A percentile compares a stretch with the other conserved stretches of the same genome.
Evolutionary conservation across 2,797 vertebrate species (phyloP).

Genomic region (Crypturellus tataupa): DNA sequence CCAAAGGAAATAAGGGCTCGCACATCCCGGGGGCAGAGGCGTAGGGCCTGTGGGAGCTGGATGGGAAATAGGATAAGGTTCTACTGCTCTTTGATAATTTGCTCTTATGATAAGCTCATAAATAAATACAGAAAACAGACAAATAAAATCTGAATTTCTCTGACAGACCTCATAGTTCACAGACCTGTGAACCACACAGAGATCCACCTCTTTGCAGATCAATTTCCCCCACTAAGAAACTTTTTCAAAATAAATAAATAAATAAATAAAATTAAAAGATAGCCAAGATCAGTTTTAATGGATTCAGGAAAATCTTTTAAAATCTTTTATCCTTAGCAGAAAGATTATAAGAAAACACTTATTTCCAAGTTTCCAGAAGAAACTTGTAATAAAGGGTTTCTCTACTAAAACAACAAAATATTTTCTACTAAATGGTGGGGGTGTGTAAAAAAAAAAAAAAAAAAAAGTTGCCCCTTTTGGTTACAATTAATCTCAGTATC

Average conservation of each 20-base stretch:
- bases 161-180: background rate
- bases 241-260: background rate
- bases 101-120: background rate
- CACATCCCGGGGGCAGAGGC: background rate
- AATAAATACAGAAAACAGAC: background rate
- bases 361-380: background rate
- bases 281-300: background rate
- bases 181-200: background rate
- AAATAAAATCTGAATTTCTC: background rate
- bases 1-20: background rate
- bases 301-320: background rate
- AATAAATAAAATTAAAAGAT: background rate
- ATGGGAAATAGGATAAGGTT: background rate
- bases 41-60: background rate
- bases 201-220: background rate
- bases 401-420: background rate
- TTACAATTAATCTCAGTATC: background rate
- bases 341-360: constrained; percentile 26
- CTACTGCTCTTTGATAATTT: background rate
- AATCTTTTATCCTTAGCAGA: background rate
- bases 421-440: background rate
- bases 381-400: background rate
- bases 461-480: background rate
- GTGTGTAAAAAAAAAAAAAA: background rate
- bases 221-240: background rate